Base-by-base conservation (phyloP, 2,888 invertebrate genomes). In the Drosophila imparisetae region DNA sequence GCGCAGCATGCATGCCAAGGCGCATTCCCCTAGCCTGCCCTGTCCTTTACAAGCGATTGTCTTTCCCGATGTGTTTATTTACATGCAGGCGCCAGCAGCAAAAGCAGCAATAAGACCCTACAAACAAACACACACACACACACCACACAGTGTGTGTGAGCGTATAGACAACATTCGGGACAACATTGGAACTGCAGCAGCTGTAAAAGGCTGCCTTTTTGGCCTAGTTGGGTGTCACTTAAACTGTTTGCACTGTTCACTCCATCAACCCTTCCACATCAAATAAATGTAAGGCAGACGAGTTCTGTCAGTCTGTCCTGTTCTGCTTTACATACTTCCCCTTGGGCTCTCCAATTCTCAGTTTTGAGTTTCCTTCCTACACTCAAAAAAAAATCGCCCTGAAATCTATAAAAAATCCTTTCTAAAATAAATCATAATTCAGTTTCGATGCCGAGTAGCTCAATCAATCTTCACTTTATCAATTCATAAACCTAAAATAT, bases 61-160 rank as follows among this genome's bases (percentile, higher is more conserved):
- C 32, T 52, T 49, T 24, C 40, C 61, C 62, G 66, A 62, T 73
- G 54, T 64, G 75, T 60, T 69, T 79, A 70, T 75, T 75, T 60
- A 65, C 59, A 78, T 77, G 65, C 72, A 61, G 78, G 74, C 75
- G 59, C 75, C 75, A 62, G 59, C 62, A 65, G 61, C 50, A 27
- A 45, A 36, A 49, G n/a, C 40, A 57, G 55, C 55, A 45, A 55
- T 38, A 48, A 50, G 38, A 36, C 15, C 45, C 29, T 5, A n/a
- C 7, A 58, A 21, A 55, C 27, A 60, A 40, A 67, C 32, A 32
- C 27, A 57, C 27, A 15, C 10, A 34, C 4, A 34, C 13, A 13
- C 2, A 34, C 34, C 13, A 30, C 32, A 30, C 48, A 10, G n/a
- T 24, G 42, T 42, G 42, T 21, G 7, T 18, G 38, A 18, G 38